Evolutionary conservation across 2,113 vertebrate species (phyloP).

Genomic region (Podarcis raffonei): DNA sequence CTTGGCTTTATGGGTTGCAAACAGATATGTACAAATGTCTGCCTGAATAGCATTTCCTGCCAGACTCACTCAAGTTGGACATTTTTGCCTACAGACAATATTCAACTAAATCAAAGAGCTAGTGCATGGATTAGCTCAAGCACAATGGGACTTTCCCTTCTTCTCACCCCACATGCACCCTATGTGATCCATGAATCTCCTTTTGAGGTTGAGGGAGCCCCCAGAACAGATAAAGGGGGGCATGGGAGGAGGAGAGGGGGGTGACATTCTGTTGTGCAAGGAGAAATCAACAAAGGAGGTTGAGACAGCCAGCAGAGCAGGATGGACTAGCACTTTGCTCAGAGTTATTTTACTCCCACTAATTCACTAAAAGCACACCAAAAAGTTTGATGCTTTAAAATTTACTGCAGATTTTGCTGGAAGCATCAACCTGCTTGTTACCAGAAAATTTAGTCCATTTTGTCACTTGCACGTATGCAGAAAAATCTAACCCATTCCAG

Average conservation of each 20-base stretch:
- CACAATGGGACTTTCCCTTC: too few relatives aligned
- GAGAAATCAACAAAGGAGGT: neutral
- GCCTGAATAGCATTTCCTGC: neutral
- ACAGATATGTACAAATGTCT: neutral
- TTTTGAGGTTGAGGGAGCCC: too few relatives aligned
- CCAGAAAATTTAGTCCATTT: conserved; percentile 33
- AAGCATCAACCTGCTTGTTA: conserved; percentile 24
- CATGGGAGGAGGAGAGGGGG: too few relatives aligned
- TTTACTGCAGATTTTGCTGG: neutral
- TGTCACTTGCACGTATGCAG: conserved; percentile 31
- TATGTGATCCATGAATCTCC: too few relatives aligned
- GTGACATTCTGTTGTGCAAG: too few relatives aligned
- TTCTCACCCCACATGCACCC: too few relatives aligned
- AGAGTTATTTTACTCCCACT: neutral
- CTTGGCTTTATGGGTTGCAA: conserved; percentile 17
- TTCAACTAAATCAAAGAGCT: too few relatives aligned
- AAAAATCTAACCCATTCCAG: conserved; percentile 20
- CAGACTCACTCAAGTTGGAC: neutral
- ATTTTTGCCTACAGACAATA: too few relatives aligned
- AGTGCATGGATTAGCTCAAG: too few relatives aligned
- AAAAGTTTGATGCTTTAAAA: conserved; percentile 19
- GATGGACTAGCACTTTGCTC: neutral
- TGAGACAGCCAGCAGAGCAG: neutral
- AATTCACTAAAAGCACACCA: neutral
- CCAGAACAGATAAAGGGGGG: too few relatives aligned